phyloP scores from a whole-genome alignment of 2,888 invertebrate species.

The Mimumesa dahlbomi region DNA sequence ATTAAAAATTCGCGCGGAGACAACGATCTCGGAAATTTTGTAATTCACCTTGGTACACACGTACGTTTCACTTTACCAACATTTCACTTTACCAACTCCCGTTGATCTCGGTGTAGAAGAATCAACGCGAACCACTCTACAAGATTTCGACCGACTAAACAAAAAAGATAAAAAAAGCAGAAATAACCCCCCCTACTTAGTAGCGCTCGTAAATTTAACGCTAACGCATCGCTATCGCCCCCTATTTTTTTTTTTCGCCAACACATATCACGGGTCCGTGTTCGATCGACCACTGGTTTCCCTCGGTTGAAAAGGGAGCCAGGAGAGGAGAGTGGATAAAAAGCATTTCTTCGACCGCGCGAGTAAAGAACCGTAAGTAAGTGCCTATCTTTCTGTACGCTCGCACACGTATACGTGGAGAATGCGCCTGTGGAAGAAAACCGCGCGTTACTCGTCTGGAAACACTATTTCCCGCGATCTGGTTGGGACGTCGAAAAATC shows the following conservation, averaged over 20 bases:
- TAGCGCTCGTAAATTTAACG: slow-evolving; percentile 42
- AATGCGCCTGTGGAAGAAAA: too few species aligned
- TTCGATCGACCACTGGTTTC: slow-evolving; percentile 34
- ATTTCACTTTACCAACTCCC: too few species aligned
- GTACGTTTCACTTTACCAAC: too few species aligned
- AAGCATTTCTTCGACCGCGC: slow-evolving; percentile 17
- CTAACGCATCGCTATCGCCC: slow-evolving; percentile 28
- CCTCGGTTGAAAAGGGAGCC: background rate
- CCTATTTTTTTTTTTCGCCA: slow-evolving; percentile 25
- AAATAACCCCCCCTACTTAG: slow-evolving; percentile 12
- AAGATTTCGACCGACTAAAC: slow-evolving; percentile 18
- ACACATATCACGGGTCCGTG: slow-evolving; percentile 22
- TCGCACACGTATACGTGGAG: background rate
- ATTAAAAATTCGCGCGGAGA: too few species aligned
- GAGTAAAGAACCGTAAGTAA: slow-evolving; percentile 22
- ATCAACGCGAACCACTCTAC: slow-evolving; percentile 28
- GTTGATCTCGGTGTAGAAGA: background rate
- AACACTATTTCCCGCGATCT: background rate
- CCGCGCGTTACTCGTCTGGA: too few species aligned
- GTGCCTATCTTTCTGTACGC: slow-evolving; percentile 12
- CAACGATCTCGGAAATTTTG: too few species aligned
- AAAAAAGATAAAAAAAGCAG: background rate
- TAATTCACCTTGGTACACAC: too few species aligned
- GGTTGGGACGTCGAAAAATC: background rate
- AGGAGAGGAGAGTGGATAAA: slow-evolving; percentile 8